phyloP scores from a whole-genome alignment of 2,113 vertebrate species.

The Solenodon paradoxus region DNA sequence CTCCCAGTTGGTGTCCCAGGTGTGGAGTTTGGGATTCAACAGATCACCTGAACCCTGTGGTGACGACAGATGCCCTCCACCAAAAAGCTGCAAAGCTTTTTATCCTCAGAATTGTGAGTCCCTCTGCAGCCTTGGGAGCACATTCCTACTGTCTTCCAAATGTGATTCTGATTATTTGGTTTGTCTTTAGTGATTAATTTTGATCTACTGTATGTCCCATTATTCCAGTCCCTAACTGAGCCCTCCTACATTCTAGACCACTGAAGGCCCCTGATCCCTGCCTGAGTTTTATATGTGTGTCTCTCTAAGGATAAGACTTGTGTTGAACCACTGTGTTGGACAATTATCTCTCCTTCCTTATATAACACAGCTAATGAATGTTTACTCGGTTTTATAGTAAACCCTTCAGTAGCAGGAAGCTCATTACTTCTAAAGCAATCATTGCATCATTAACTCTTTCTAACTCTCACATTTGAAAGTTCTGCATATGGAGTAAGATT shows the following conservation, averaged over 20 bases:
- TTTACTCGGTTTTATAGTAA: background rate
- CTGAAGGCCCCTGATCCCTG: background rate
- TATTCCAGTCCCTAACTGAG: background rate
- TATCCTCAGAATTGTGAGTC: background rate
- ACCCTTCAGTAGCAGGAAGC: background rate
- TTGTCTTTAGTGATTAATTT: background rate
- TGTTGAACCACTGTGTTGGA: background rate
- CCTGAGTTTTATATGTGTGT: background rate
- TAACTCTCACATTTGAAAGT: background rate
- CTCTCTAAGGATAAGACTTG: background rate
- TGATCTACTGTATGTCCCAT: background rate
- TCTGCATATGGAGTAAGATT: background rate
- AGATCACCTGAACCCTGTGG: background rate
- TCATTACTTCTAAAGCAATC: background rate
- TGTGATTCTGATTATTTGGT: background rate
- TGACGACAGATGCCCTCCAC: background rate
- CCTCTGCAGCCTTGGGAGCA: too few relatives aligned
- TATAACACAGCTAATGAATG: background rate
- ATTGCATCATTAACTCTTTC: background rate
- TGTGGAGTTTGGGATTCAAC: background rate
- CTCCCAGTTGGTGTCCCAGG: background rate
- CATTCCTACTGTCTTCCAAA: background rate
- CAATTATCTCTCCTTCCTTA: background rate
- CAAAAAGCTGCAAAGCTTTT: background rate
- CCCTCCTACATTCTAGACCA: background rate